A percentile compares a stretch with the other conserved stretches of the same genome.
Evolutionary conservation across 2,113 vertebrate genomes (phyloP).

Genomic region (Acanthochromis polyacanthus): DNA sequence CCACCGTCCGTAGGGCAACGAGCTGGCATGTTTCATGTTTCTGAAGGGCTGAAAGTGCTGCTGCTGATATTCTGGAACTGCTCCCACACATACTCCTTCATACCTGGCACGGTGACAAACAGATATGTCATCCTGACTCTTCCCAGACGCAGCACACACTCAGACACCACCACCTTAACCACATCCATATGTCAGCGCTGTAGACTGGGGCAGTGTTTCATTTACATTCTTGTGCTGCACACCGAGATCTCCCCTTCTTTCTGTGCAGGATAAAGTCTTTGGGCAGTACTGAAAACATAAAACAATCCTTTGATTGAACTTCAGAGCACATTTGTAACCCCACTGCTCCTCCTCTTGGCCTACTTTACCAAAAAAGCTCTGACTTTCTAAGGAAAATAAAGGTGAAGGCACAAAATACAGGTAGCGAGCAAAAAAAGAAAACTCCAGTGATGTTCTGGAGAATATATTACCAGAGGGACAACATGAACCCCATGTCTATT

Average conservation of each 20-base stretch:
- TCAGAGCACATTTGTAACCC: conserved; percentile 31
- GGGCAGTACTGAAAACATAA: conserved; percentile 22
- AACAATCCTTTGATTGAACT: conserved; percentile 43
- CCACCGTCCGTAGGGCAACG: background rate
- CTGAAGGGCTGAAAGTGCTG: conserved; percentile 6
- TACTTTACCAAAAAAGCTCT: conserved; percentile 5
- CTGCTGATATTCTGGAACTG: conserved; percentile 29
- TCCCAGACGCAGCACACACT: conserved; percentile 45
- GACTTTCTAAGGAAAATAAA: conserved; percentile 30
- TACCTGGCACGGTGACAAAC: conserved; percentile 67
- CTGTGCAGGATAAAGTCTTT: conserved; percentile 10
- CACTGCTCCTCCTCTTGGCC: conserved; percentile 27
- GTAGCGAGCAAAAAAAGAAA: conserved; percentile 17
- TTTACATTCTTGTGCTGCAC: conserved; percentile 43
- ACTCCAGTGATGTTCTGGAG: conserved; percentile 25
- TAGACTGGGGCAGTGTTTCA: conserved; percentile 16
- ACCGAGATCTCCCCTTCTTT: conserved; percentile 2
- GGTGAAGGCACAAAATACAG: conserved; percentile 9
- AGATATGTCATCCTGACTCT: conserved; percentile 71
- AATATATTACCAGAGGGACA: conserved; percentile 11
- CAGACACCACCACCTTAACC: conserved; percentile 43
- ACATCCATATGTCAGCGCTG: conserved; percentile 60
- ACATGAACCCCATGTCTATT: conserved; percentile 45
- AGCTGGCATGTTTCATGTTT: background rate
- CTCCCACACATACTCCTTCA: conserved; percentile 43